Conservation (phyloP, 2,888 invertebrate species). For the Mystacides longicornis region DNA sequence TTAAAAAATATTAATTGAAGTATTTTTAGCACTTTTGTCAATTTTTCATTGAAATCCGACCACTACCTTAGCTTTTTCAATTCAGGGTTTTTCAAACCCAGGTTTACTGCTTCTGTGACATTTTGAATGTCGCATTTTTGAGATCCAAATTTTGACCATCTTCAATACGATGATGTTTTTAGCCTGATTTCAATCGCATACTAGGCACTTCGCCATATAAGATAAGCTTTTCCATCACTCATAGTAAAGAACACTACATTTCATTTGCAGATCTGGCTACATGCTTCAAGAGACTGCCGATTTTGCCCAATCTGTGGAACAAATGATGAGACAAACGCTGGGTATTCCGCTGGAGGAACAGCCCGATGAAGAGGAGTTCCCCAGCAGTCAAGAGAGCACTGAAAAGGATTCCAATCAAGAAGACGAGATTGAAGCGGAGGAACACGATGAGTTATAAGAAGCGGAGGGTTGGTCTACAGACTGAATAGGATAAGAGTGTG, state of each 20-base stretch:
- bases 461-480: too few species aligned
- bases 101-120: too few species aligned
- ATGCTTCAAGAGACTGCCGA: constrained; percentile 77
- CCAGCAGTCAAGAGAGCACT: constrained; percentile 38
- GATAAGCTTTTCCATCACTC: too few species aligned
- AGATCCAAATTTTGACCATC: too few species aligned
- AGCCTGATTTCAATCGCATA: too few species aligned
- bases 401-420: constrained; percentile 40
- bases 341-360: constrained; percentile 70
- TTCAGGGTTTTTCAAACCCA: too few species aligned
- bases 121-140: too few species aligned
- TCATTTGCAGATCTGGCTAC: constrained; percentile 69
- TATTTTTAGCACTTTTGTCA: background rate
- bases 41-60: background rate
- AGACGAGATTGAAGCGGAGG: constrained; percentile 35
- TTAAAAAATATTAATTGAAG: background rate
- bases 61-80: too few species aligned
- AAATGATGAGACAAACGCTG: constrained; percentile 74
- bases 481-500: too few species aligned
- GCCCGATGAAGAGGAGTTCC: constrained; percentile 38
- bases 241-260: too few species aligned
- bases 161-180: too few species aligned
- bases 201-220: too few species aligned
- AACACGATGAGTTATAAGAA: constrained; percentile 55
- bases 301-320: constrained; percentile 87